Conservation (phyloP, 2,888 invertebrate genomes). For the Amphipoea oculea region DNA sequence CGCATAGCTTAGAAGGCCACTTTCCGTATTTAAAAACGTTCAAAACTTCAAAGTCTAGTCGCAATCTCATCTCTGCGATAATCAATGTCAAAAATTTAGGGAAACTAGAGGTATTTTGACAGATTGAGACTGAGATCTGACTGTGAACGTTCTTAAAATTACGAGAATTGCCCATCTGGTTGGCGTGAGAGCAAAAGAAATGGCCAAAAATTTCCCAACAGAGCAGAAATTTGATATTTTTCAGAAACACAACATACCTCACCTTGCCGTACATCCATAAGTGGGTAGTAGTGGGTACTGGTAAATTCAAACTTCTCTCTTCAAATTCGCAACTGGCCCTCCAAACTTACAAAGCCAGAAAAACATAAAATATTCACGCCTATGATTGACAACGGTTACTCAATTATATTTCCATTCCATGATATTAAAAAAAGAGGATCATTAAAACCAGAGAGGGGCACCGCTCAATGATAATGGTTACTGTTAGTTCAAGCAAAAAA, state of each 20-base stretch:
- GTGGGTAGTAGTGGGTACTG: not conserved
- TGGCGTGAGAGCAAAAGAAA: not conserved
- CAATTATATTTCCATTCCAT: constrained; percentile 49
- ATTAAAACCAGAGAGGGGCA: constrained; percentile 52
- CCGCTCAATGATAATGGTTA: constrained; percentile 56
- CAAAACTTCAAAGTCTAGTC: no score
- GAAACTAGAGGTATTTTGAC: no score
- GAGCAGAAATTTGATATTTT: not conserved
- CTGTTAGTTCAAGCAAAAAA: constrained; percentile 64
- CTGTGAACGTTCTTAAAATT: no score
- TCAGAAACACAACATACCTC: no score
- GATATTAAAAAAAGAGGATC: constrained; percentile 47
- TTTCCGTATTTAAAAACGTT: no score
- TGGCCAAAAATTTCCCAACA: not conserved
- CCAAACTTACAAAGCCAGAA: not conserved
- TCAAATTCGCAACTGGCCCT: constrained; percentile 7
- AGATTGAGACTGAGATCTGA: no score
- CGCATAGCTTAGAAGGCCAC: no score
- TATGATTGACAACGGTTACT: constrained; percentile 59
- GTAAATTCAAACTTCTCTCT: not conserved
- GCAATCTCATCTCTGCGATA: no score
- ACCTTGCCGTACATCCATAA: not conserved
- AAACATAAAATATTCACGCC: constrained; percentile 41
- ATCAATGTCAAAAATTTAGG: no score
- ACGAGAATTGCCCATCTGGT: not conserved